phyloP scores from a whole-genome alignment of 2,888 invertebrate genomes.

The Pterostichus niger region DNA sequence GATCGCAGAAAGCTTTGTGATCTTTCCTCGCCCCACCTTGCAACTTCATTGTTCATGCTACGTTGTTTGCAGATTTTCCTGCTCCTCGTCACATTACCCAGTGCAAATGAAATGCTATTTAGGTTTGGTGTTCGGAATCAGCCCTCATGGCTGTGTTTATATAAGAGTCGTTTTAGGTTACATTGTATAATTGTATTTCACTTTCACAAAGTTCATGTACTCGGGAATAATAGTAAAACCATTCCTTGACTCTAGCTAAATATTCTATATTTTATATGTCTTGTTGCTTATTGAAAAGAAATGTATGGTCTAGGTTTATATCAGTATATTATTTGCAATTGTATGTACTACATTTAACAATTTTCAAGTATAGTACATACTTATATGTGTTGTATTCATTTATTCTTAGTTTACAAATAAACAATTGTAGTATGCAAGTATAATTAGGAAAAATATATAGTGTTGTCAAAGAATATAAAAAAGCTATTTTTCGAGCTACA shows the following conservation, averaged over 20 bases:
- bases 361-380: no score
- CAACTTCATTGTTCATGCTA: neutral
- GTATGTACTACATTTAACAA: no score
- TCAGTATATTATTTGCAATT: no score
- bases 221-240: constrained; percentile 10
- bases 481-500: no score
- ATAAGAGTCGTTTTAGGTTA: neutral
- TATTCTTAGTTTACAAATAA: no score
- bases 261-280: constrained; percentile 3
- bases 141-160: neutral
- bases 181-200: constrained; percentile 27
- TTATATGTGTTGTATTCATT: no score
- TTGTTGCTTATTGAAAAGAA: neutral
- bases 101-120: constrained; percentile 50
- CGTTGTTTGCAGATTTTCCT: neutral
- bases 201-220: constrained; percentile 18
- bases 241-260: neutral
- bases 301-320: neutral
- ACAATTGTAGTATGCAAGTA: no score
- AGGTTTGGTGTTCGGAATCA: constrained; percentile 1
- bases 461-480: no score
- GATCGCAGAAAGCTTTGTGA: constrained; percentile 53
- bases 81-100: constrained; percentile 27
- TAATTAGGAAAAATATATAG: no score
- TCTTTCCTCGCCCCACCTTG: neutral